A percentile compares a stretch with the other conserved stretches of the same genome.
These are phyloP conservation scores for Dryoscopus gambensis DNA, from an alignment of 2,113 vertebrate species.

Conservation along the genomic window DNA sequence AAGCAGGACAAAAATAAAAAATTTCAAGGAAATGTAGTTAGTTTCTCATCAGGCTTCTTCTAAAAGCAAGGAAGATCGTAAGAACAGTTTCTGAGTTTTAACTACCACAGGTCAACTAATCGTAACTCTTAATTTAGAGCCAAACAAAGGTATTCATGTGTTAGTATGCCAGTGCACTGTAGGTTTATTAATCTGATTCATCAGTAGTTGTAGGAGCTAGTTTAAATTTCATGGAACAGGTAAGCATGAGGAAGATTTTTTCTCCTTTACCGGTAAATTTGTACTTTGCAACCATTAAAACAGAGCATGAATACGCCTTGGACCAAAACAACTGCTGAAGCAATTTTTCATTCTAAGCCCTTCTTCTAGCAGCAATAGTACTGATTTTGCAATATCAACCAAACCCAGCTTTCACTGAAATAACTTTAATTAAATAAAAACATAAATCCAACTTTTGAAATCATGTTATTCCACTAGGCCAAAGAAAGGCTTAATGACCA, in stretches of 20 bases:
- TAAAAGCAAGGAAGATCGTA: background rate
- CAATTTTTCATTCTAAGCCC: background rate
- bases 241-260: background rate
- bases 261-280: background rate
- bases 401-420: background rate
- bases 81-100: background rate
- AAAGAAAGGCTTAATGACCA: background rate
- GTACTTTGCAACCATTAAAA: background rate
- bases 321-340: background rate
- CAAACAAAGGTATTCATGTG: background rate
- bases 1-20: background rate
- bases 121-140: background rate
- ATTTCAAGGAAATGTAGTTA: background rate
- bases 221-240: background rate
- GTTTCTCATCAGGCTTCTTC: background rate
- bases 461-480: background rate
- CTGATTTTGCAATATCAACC: background rate
- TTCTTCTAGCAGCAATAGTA: background rate
- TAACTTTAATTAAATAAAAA: background rate
- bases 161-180: background rate
- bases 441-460: background rate
- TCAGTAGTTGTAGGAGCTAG: background rate
- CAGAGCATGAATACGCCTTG: background rate
- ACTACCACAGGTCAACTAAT: background rate
- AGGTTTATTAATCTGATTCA: background rate